Percentiles rank a stretch among this genome's conserved stretches.
phyloP scores from a whole-genome alignment of 2,797 vertebrate genomes.

The Liasis olivaceus region DNA sequence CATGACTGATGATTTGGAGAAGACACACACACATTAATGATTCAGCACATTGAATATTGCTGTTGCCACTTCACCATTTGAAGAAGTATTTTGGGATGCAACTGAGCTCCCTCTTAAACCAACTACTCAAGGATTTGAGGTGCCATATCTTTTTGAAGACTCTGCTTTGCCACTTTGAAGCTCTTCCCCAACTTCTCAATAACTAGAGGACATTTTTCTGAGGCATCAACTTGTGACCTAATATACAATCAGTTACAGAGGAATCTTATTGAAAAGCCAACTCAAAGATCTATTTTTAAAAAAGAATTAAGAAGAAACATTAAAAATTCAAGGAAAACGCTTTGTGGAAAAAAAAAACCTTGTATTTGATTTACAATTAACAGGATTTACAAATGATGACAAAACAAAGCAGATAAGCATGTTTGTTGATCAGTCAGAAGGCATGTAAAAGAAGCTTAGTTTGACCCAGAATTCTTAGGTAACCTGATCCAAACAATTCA shows the following conservation, averaged over 20 bases:
- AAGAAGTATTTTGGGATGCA: background rate
- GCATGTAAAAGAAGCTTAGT: conserved; percentile 54
- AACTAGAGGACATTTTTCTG: background rate
- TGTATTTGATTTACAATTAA: conserved; percentile 79
- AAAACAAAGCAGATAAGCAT: conserved; percentile 64
- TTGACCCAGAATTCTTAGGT: conserved; percentile 49
- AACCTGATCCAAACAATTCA: conserved; percentile 55
- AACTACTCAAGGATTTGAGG: background rate
- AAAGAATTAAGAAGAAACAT: background rate
- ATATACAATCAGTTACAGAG: background rate
- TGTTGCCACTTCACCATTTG: background rate
- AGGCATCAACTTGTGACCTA: background rate
- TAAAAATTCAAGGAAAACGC: conserved; percentile 52
- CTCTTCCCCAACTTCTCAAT: background rate
- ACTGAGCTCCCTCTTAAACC: background rate
- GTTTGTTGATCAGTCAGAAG: conserved; percentile 60
- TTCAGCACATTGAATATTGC: background rate
- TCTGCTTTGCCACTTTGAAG: background rate
- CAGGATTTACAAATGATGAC: conserved; percentile 77
- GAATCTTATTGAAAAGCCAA: background rate
- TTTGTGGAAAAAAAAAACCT: conserved; percentile 62
- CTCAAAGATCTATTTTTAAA: background rate
- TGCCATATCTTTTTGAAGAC: background rate
- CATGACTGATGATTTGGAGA: background rate
- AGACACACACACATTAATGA: background rate